These are phyloP conservation scores for Gallinago paraguaiae DNA, from an alignment of 2,113 vertebrate species.

Conservation along the genomic window DNA sequence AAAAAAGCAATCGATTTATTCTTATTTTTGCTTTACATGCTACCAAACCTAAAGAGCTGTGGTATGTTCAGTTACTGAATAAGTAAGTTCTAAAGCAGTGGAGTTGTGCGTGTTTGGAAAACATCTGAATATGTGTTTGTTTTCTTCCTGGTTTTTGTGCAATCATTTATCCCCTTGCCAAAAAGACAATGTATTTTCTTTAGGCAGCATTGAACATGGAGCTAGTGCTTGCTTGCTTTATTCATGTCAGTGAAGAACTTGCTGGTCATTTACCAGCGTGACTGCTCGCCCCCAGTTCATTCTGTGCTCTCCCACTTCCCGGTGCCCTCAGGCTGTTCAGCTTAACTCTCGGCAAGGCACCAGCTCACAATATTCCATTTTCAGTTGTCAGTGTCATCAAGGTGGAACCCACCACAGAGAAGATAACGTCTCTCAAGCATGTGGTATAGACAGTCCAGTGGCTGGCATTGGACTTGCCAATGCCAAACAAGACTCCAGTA, in stretches of 20 bases:
- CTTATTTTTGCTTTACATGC: not conserved
- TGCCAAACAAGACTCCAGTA: not conserved
- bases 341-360: not conserved
- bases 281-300: rapidly evolving
- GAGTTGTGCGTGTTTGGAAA: not conserved
- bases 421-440: not conserved
- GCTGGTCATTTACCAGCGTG: not conserved
- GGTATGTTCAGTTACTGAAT: not conserved
- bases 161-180: not conserved
- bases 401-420: not conserved
- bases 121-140: not conserved
- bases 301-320: not conserved
- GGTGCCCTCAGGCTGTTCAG: not conserved
- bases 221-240: not conserved
- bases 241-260: not conserved
- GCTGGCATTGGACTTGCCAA: not conserved
- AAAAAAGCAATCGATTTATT: not conserved
- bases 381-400: not conserved
- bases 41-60: not conserved
- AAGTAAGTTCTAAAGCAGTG: not conserved
- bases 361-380: not conserved
- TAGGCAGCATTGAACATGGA: not conserved
- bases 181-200: not conserved
- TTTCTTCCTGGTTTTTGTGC: not conserved
- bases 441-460: not conserved